A percentile compares a stretch with the other conserved stretches of the same genome.
These are phyloP conservation scores for Tryphoninae sp. DNA, from an alignment of 2,888 invertebrate genomes.

Conservation along the genomic window DNA sequence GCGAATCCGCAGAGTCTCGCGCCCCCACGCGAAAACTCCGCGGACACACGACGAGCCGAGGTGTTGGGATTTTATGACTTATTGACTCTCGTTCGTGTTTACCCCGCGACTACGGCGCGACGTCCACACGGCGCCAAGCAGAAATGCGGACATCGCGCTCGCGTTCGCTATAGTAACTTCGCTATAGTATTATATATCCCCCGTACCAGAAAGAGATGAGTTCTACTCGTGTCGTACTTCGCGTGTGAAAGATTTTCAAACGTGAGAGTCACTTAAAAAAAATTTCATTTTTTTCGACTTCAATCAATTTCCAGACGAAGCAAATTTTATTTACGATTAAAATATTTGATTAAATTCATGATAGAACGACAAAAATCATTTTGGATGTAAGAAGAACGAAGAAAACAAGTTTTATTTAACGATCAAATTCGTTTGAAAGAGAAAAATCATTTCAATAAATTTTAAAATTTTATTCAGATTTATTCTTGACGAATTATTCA, in stretches of 20 bases:
- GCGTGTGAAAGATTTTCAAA: conserved; percentile 12
- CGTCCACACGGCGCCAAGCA: conserved; percentile 76
- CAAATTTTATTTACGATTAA: background rate
- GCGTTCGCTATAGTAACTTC: background rate
- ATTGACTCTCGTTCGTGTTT: conserved; percentile 78
- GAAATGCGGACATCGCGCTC: conserved; percentile 73
- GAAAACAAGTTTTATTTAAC: too few species aligned
- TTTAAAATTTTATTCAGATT: too few species aligned
- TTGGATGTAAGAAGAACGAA: background rate
- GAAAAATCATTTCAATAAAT: background rate
- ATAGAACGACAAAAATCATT: background rate
- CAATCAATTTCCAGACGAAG: background rate
- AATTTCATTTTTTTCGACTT: background rate
- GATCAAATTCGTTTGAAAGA: background rate
- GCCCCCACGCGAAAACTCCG: conserved; percentile 53
- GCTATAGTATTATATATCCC: conserved; percentile 25
- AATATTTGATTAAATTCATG: background rate
- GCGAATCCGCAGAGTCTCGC: conserved; percentile 42
- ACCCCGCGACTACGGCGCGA: conserved; percentile 71
- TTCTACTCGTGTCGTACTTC: conserved; percentile 24
- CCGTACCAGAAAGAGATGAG: conserved; percentile 11
- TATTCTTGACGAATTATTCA: too few species aligned
- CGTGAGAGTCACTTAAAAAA: background rate
- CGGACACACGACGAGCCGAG: conserved; percentile 42
- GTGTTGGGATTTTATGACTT: conserved; percentile 78